Evolutionary conservation across 1,140 invertebrate genomes (phyloP).

Genomic region (Drosophila paulistorum): DNA sequence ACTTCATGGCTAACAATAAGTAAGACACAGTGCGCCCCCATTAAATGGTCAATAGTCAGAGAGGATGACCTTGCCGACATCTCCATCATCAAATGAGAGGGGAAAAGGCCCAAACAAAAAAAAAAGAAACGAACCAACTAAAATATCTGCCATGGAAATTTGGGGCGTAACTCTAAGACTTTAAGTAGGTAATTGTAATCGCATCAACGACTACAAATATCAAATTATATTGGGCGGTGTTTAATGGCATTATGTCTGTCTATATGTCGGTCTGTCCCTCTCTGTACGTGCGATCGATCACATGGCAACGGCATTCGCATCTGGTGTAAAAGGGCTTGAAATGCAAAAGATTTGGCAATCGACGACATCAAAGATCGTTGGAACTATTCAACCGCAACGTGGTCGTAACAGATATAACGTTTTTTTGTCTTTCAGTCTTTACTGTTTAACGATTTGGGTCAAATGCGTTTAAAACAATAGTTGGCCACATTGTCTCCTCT

Average conservation of each 20-base stretch:
- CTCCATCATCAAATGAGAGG: constrained; percentile 14
- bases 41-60: constrained; percentile 60
- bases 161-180: constrained; percentile 51
- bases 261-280: constrained; percentile 42
- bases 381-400: constrained; percentile 76
- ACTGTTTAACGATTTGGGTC: constrained; percentile 59
- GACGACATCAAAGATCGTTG: constrained; percentile 71
- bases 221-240: constrained; percentile 32
- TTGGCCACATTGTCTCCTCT: constrained; percentile 28
- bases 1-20: constrained; percentile 62
- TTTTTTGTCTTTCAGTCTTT: constrained; percentile 2
- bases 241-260: not conserved
- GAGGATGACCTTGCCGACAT: constrained; percentile 54
- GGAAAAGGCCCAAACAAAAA: not conserved
- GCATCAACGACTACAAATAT: constrained; percentile 50
- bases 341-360: constrained; percentile 77
- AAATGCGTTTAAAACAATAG: constrained; percentile 60
- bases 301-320: constrained; percentile 51
- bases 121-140: not conserved
- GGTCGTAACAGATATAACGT: constrained; percentile 51
- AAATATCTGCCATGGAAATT: constrained; percentile 53
- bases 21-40: constrained; percentile 63
- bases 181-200: constrained; percentile 52
- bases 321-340: constrained; percentile 63
- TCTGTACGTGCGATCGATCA: constrained; percentile 61